Base-by-base conservation (phyloP, 1,140 invertebrate genomes). In the Neocloeon triangulifer region DNA sequence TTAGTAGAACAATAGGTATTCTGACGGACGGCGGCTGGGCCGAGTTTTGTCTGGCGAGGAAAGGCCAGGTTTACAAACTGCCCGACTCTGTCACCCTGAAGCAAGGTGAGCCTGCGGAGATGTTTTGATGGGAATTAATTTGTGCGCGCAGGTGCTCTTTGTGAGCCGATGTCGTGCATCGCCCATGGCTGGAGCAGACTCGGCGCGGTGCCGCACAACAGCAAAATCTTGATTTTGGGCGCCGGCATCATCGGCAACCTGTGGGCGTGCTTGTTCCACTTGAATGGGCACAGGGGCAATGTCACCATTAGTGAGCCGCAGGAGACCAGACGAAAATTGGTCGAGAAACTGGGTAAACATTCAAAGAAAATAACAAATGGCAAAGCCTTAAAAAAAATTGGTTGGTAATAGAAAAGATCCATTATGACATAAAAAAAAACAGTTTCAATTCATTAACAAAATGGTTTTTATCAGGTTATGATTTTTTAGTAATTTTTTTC, bases 171-270 rank as follows among this genome's bases (percentile, higher is more conserved):
- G 5, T 73, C 72, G 0, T 74, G 70, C 40, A 45, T 76, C 2
- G 55, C 65, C 4, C 71, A 73, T 36, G 71, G 69, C 1, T 66
- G 61, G 54, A 62, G 73, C 37, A 51, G 52, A 19, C 55, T 69
- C 5, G 53, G 56, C 34, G 64, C 65, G 1, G 50, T 73, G 10
- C 39, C 53, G 2, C 52, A 73, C 10, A 69, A 69, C 4, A 40
- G 51, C 2, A 62, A 55, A 28, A 61, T 74, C n/a, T 51, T 74
- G 1, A 49, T 76, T 0, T 57, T 62, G 2, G 72, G 71, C 2
- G 67, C 70, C 18, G 72, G 71, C 5, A 73, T 74, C 26, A 73
- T 76, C 40, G 71, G 72, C 41, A 64, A 71, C 36, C 46, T 76
- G 2, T 76, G 70, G 69, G 42, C 61, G 0, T 60, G 54, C 8